Evolutionary conservation across 1,140 invertebrate species (phyloP).

Genomic region (Branchinecta lynchi): DNA sequence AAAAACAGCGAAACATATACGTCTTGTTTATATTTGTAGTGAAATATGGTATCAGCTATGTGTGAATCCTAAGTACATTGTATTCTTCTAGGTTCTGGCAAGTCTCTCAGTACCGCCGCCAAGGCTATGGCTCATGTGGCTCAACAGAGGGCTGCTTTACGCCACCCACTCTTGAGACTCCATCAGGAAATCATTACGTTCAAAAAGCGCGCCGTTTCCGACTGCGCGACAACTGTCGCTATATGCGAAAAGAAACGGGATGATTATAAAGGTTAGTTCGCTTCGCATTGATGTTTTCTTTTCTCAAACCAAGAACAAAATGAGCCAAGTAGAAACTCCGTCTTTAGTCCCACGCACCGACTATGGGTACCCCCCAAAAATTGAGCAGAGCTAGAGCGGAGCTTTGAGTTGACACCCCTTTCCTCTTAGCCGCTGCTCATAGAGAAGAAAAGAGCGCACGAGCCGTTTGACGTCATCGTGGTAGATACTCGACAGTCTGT

Average conservation of each 20-base stretch:
- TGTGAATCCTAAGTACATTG: too few relatives aligned
- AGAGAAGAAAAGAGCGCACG: too few relatives aligned
- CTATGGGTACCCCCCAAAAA: too few relatives aligned
- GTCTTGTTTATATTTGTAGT: too few relatives aligned
- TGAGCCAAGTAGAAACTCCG: neutral
- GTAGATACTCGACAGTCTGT: too few relatives aligned
- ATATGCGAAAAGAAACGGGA: constrained; percentile 88
- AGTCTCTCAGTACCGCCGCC: constrained; percentile 83
- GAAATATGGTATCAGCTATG: too few relatives aligned
- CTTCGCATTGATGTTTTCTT: neutral
- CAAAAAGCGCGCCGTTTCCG: constrained; percentile 75
- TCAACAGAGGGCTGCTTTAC: constrained; percentile 73
- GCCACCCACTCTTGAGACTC: constrained; percentile 69
- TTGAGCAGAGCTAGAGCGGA: too few relatives aligned
- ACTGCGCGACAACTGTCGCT: constrained; percentile 74
- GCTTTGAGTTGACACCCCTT: too few relatives aligned
- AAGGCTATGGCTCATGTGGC: constrained; percentile 89
- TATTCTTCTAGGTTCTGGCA: constrained; percentile 43
- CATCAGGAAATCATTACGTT: constrained; percentile 97
- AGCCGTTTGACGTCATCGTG: too few relatives aligned
- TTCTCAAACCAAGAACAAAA: neutral
- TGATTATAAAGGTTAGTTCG: constrained; percentile 47
- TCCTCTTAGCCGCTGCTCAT: too few relatives aligned
- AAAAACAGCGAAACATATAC: too few relatives aligned
- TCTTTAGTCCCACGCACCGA: too few relatives aligned